Evolutionary conservation across 2,888 invertebrate species (phyloP).

Genomic region (Volucella zonaria): DNA sequence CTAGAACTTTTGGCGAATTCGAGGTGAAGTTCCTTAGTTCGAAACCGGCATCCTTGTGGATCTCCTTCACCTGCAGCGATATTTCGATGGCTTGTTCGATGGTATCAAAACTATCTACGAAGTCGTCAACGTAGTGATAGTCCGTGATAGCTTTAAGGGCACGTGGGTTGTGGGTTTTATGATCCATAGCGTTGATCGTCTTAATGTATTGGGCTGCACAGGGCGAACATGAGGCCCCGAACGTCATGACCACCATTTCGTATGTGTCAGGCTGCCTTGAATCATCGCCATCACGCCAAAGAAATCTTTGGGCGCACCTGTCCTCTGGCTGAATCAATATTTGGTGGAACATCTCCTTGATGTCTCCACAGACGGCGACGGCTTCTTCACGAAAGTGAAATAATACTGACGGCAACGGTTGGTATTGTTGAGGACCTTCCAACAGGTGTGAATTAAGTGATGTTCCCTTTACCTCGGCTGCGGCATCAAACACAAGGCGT

Average conservation of each 20-base stretch:
- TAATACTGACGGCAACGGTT: slow-evolving; percentile 77
- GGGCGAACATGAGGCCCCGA: slow-evolving; percentile 55
- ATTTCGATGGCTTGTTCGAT: slow-evolving; percentile 51
- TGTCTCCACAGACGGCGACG: slow-evolving; percentile 77
- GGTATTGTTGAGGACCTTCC: slow-evolving; percentile 77
- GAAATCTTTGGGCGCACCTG: slow-evolving; percentile 6
- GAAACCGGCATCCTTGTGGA: too few species aligned
- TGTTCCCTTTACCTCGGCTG: slow-evolving; percentile 73
- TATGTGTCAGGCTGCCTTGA: not conserved
- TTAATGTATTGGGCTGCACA: not conserved
- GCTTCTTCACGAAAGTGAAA: slow-evolving; percentile 76
- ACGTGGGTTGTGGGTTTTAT: slow-evolving; percentile 22
- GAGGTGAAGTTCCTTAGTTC: too few species aligned
- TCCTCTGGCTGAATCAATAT: slow-evolving; percentile 15
- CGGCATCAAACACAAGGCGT: slow-evolving; percentile 77
- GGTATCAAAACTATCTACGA: slow-evolving; percentile 45
- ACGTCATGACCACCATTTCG: slow-evolving; percentile 7
- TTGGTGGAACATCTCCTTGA: slow-evolving; percentile 75
- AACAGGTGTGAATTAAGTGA: slow-evolving; percentile 76
- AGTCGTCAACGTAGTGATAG: slow-evolving; percentile 58
- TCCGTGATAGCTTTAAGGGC: slow-evolving; percentile 27
- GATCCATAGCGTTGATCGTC: slow-evolving; percentile 29
- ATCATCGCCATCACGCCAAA: slow-evolving; percentile 17
- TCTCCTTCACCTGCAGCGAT: too few species aligned
- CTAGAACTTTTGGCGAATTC: too few species aligned